Base-by-base conservation (phyloP, 2,888 invertebrate genomes). In the Hydriomena furcata region DNA sequence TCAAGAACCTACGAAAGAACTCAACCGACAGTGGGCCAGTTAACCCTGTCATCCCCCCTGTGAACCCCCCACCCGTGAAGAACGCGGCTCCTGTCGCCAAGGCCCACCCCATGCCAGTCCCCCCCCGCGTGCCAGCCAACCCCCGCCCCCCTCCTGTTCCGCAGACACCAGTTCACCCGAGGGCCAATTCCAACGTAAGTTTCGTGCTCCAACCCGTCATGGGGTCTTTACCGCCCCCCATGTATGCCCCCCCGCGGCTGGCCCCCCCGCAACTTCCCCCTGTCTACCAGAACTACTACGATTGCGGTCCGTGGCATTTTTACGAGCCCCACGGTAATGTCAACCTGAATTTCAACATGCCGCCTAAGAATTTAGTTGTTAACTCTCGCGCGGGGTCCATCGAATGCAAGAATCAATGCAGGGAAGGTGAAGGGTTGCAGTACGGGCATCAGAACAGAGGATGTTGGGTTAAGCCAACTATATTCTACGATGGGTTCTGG, bases 401-500 rank as follows among this genome's bases (percentile, higher is more conserved):
- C 3, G 83, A 80, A 58, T 84, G 79, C 49, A 76, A 75, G 66
- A 76, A 67, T 49, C 75, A 73, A 1, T 74, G 79, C 47, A 68
- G 74, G 13, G 73, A 80, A 7, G 79, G 73, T 1, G 82, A 82
- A 30, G 71, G 69, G 5, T 32, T 70, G 2, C 77, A 71, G 53
- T 82, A 71, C 62, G 76, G 71, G 21, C 72, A 73, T 11, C 83
- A 78, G 41, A 68, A 68, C 17, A 83, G 81, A 46, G 84, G 82
- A 1, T 85, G 87, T 60, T 91, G 91, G 91, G 83, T 91, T 41
- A 91, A 91, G 45, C 91, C 91, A 2, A 86, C 87, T 1, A 89
- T 91, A 30, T 91, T 91, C 67, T 91, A 91, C 51, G 91, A 91
- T 35, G 91, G 91, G 0, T 91, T 91, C 66, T 91, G 91, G 91